Evolutionary conservation across 2,888 invertebrate genomes (phyloP).

Genomic region (Coelogynopora nodosa): DNA sequence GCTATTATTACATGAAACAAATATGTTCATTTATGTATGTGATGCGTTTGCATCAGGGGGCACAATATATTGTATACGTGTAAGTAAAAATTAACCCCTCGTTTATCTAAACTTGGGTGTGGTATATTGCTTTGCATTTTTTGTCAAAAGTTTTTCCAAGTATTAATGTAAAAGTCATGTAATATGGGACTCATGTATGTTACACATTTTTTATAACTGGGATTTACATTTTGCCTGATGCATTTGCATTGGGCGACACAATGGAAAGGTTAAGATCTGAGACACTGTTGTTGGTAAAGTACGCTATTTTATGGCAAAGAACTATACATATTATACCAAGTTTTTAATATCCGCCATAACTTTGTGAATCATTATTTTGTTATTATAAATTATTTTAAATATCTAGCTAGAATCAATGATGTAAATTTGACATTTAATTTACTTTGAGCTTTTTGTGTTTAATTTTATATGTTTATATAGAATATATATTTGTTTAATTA

Average conservation of each 20-base stretch:
- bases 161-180: not conserved
- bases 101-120: not conserved
- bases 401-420: no score
- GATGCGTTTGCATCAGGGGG: not conserved
- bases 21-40: not conserved
- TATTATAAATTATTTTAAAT: no score
- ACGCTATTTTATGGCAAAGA: no score
- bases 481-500: no score
- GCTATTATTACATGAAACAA: not conserved
- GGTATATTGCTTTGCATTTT: not conserved
- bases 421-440: no score
- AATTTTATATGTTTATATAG: no score
- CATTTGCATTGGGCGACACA: not conserved
- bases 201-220: not conserved
- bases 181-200: not conserved
- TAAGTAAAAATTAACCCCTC: not conserved
- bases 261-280: not conserved
- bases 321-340: no score
- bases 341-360: no score
- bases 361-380: no score
- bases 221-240: not conserved
- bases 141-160: not conserved
- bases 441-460: no score
- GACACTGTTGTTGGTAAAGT: no score
- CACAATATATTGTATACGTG: not conserved